phyloP scores from a whole-genome alignment of 2,113 vertebrate species.

The Dascyllus trimaculatus region DNA sequence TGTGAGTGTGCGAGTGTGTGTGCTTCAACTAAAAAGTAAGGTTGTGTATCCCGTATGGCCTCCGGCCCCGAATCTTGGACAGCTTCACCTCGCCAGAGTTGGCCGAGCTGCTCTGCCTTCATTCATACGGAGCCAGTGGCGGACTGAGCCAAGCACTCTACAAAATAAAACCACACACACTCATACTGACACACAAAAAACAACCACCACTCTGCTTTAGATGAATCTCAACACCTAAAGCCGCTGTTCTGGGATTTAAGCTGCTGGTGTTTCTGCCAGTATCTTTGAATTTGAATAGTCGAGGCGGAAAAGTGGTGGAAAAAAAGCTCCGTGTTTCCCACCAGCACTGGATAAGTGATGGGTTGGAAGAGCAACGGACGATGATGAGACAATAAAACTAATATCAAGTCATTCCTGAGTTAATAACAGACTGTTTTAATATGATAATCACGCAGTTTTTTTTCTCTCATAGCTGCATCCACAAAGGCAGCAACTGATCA shows the following conservation, averaged over 20 bases:
- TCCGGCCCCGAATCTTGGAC: conserved; percentile 58
- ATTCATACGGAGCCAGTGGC: conserved; percentile 67
- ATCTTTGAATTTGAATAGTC: conserved; percentile 52
- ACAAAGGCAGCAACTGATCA: neutral
- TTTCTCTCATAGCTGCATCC: neutral
- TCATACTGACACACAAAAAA: conserved; percentile 14
- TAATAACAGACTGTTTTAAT: neutral
- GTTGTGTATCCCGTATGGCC: conserved; percentile 41
- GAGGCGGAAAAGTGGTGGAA: conserved; percentile 10
- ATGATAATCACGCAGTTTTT: neutral
- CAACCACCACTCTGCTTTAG: conserved; percentile 6
- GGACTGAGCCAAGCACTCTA: conserved; percentile 55
- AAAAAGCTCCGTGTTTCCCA: conserved; percentile 10
- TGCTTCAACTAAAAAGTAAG: conserved; percentile 28
- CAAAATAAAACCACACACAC: conserved; percentile 52
- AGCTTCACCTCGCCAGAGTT: conserved; percentile 44
- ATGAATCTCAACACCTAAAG: conserved; percentile 33
- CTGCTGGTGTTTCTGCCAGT: conserved; percentile 40
- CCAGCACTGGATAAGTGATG: neutral
- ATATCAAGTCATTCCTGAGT: neutral
- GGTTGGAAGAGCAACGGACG: neutral
- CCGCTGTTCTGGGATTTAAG: conserved; percentile 46
- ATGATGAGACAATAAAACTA: neutral
- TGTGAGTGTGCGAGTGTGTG: conserved; percentile 11
- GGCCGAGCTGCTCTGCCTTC: conserved; percentile 58